phyloP scores from a whole-genome alignment of 2,113 vertebrate genomes.

The Paradisaea rubra region DNA sequence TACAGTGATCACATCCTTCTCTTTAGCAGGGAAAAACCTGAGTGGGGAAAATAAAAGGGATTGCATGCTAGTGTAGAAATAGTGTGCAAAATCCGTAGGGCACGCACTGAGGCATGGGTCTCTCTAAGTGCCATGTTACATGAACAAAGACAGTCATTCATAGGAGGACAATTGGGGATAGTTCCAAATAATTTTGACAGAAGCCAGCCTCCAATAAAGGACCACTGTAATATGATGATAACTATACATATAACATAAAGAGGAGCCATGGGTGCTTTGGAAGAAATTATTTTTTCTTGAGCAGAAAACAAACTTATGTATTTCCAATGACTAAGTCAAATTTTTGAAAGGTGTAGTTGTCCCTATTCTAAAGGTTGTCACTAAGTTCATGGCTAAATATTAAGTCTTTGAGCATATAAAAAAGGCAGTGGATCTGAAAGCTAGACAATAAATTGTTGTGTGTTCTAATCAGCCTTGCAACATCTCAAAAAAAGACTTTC shows the following conservation, averaged over 20 bases:
- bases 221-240: neutral
- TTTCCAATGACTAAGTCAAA: neutral
- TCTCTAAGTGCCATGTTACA: fast-evolving
- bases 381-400: neutral
- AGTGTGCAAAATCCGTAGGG: neutral
- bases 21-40: neutral
- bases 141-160: neutral
- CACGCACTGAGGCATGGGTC: fast-evolving
- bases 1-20: neutral
- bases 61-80: fast-evolving
- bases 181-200: neutral
- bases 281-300: neutral
- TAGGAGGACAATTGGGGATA: fast-evolving
- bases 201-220: neutral
- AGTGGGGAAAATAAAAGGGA: neutral
- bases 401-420: neutral
- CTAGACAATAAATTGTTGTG: neutral
- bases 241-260: neutral
- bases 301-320: neutral
- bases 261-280: neutral
- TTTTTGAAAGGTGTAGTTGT: neutral
- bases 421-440: neutral
- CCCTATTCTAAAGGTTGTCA: neutral
- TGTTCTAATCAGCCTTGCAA: neutral
- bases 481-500: neutral